Evolutionary conservation across 2,888 invertebrate species (phyloP).

Genomic region (Leucania comma): DNA sequence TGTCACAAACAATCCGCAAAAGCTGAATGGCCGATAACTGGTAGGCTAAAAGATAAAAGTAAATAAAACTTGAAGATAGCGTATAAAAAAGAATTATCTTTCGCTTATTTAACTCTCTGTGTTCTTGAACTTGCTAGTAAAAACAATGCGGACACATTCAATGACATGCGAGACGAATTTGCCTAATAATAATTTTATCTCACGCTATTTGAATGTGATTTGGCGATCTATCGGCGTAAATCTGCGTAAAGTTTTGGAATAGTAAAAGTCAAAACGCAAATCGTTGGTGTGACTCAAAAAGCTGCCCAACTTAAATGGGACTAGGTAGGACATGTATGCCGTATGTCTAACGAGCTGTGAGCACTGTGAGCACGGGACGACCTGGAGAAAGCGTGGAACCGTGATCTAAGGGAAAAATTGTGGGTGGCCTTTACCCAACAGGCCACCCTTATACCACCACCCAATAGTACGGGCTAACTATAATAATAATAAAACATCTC

Average conservation of each 20-base stretch:
- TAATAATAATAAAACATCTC: too few species aligned
- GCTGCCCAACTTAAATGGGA: too few species aligned
- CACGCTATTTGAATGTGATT: conserved; percentile 13
- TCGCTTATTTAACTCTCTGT: conserved; percentile 53
- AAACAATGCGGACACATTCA: conserved; percentile 75
- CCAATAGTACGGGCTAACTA: too few species aligned
- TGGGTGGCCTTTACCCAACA: too few species aligned
- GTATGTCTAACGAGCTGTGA: too few species aligned
- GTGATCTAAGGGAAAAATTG: too few species aligned
- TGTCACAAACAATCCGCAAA: conserved; percentile 20
- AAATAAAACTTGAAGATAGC: conserved; percentile 53
- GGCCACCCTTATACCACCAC: too few species aligned
- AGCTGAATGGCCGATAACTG: conserved; percentile 60
- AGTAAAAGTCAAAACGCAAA: background rate
- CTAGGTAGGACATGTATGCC: too few species aligned
- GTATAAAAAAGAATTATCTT: conserved; percentile 61
- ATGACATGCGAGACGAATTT: conserved; percentile 69
- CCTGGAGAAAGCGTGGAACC: too few species aligned
- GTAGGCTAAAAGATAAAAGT: conserved; percentile 63
- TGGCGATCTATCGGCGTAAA: background rate
- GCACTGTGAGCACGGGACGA: too few species aligned
- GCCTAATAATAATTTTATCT: conserved; percentile 42
- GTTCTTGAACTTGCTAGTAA: conserved; percentile 73
- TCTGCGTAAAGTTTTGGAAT: background rate
- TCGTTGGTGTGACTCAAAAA: too few species aligned